A percentile compares a stretch with the other conserved stretches of the same genome.
These are phyloP conservation scores for Lepidurus packardi DNA, from an alignment of 1,140 invertebrate genomes.

Conservation along the genomic window DNA sequence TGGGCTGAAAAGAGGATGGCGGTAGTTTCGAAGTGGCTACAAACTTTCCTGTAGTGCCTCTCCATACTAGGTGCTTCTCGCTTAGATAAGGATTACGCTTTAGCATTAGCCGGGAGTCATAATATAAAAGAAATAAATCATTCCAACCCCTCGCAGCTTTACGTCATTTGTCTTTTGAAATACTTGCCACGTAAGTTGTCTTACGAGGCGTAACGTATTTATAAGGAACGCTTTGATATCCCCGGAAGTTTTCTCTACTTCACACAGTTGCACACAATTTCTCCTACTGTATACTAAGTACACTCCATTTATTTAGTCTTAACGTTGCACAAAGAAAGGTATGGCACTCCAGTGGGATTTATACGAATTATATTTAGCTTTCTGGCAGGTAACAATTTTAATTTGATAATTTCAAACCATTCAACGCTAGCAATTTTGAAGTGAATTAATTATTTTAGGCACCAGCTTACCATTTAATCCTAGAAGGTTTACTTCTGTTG, in stretches of 20 bases:
- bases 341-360: constrained; percentile 43
- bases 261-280: background rate
- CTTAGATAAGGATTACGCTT: too few species aligned
- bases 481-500: constrained; percentile 53
- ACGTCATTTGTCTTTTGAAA: background rate
- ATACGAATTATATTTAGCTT: constrained; percentile 47
- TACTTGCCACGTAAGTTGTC: background rate
- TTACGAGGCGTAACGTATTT: background rate
- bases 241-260: background rate
- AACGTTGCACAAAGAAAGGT: background rate
- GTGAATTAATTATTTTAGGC: constrained; percentile 45
- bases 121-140: background rate
- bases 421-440: background rate
- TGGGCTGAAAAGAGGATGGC: too few species aligned
- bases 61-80: too few species aligned
- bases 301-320: background rate
- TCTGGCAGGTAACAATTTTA: constrained; percentile 43
- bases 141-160: background rate
- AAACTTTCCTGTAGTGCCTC: too few species aligned
- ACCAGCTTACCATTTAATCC: constrained; percentile 54
- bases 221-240: background rate
- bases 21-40: too few species aligned
- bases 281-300: background rate
- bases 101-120: too few species aligned
- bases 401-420: constrained; percentile 2